These are phyloP conservation scores for Nephrotoma appendiculata DNA, from an alignment of 2,888 invertebrate species.

Conservation along the genomic window DNA sequence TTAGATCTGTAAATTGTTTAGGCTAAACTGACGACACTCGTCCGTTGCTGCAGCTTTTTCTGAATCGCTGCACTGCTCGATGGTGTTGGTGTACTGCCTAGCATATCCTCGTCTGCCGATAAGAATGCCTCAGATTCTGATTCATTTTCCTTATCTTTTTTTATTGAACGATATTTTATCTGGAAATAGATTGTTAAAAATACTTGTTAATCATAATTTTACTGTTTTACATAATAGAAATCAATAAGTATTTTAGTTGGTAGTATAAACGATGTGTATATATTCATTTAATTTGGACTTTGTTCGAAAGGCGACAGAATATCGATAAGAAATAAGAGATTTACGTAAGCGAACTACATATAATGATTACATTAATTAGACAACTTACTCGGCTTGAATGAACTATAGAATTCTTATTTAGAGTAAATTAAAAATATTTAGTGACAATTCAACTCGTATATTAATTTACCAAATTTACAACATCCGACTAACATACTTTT, in stretches of 20 bases:
- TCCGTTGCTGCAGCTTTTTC: background rate
- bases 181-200: constrained; percentile 15
- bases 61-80: constrained; percentile 15
- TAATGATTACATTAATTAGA: too few relatives aligned
- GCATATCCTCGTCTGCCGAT: constrained; percentile 47
- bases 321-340: too few relatives aligned
- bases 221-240: background rate
- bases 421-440: too few relatives aligned
- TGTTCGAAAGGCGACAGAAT: too few relatives aligned
- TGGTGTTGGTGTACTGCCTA: constrained; percentile 31
- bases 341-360: too few relatives aligned
- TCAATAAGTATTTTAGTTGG: background rate
- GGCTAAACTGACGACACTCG: constrained; percentile 1
- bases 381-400: too few relatives aligned
- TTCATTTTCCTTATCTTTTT: constrained; percentile 38
- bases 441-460: too few relatives aligned
- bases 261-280: too few relatives aligned
- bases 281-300: too few relatives aligned
- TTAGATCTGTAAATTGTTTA: background rate
- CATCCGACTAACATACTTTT: too few relatives aligned
- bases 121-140: constrained; percentile 47
- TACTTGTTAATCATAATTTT: background rate
- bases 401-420: too few relatives aligned
- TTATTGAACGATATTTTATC: constrained; percentile 45
- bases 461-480: too few relatives aligned